Percentiles rank a stretch among this genome's conserved stretches.
Evolutionary conservation across 2,113 vertebrate species (phyloP).

Genomic region (Beaufortia kweichowensis): DNA sequence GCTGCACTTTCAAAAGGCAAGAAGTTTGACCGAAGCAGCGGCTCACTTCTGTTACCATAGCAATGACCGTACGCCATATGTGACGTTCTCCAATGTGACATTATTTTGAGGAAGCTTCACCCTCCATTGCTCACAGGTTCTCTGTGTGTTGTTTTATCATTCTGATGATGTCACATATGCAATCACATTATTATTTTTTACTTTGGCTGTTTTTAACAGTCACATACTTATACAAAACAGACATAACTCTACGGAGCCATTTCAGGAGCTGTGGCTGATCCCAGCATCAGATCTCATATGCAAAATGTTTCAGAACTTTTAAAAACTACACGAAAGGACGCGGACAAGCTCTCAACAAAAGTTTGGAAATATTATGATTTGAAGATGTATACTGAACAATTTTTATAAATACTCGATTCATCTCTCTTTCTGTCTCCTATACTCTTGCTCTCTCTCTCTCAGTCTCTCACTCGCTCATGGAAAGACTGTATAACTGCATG

Average conservation of each 20-base stretch:
- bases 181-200: background rate
- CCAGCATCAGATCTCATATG: constrained; percentile 39
- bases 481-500: constrained; percentile 75
- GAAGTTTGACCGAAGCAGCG: constrained; percentile 96
- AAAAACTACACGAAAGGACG: background rate
- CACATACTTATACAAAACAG: background rate
- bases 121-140: constrained; percentile 52
- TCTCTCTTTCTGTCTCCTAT: constrained; percentile 64
- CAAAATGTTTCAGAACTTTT: constrained; percentile 12
- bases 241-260: constrained; percentile 19
- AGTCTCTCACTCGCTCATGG: constrained; percentile 67
- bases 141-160: constrained; percentile 31
- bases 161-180: constrained; percentile 34
- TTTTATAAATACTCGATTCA: constrained; percentile 56
- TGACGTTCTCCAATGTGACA: constrained; percentile 58
- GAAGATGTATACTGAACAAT: constrained; percentile 21
- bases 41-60: constrained; percentile 90
- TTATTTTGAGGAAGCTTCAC: constrained; percentile 79
- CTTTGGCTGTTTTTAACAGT: constrained; percentile 14
- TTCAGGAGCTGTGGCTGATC: constrained; percentile 15
- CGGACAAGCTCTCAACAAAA: background rate
- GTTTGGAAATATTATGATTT: constrained; percentile 11
- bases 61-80: constrained; percentile 56
- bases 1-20: constrained; percentile 97
- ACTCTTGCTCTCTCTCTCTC: constrained; percentile 63